Base-by-base conservation (phyloP, 2,113 vertebrate species). In the Paracanthobrama guichenoti region DNA sequence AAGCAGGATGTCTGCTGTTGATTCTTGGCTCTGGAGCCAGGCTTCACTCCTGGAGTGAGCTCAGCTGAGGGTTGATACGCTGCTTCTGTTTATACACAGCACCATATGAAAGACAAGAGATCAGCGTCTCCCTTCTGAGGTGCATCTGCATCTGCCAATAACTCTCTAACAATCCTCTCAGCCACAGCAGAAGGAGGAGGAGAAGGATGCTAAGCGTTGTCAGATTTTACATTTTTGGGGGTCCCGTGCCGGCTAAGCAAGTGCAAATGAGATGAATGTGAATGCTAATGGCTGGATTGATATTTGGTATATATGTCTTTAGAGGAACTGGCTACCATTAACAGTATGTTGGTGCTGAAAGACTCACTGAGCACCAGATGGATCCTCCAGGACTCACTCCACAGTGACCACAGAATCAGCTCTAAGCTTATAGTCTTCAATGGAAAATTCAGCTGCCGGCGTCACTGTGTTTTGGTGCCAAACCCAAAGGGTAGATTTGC, bases 81-180 rank as follows among this genome's bases (percentile, higher is more conserved):
- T 62, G 39, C 35, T 79, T 46, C 77, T 62, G 77, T 79, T 79
- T 79, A 79, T 44, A 62, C 12, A 16, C 55, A 18, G 55, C 76
- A 60, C 35, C 76, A 26, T 44, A 79, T 46, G 39, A 79, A 57
- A 62, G 26, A 60, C 13, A 39, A 35, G 5, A 78, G 35, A 78
- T 60, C 35, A 78, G 76, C 57, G 13, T 55, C 20, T 79, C 39
- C n/a, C 57, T 16, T 79, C 57, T 60, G 75, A 78, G 53, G 31
- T 60, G 76, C 55, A 78, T 79, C 76, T 60, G 42, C 62, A 67
- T 79, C 59, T 79, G 39, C 60, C 57, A 62, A 28, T 62, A 62
- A n/a, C 24, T 44, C n/a, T 20, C 35, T 67, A 67, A 67, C 62
- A 67, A 67, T 66, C 24, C 60, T 67, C 79, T 66, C 59, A 48